Percentiles rank a stretch among this genome's conserved stretches.
Conservation (phyloP, 2,797 vertebrate species). For the Neosalanx taihuensis region DNA sequence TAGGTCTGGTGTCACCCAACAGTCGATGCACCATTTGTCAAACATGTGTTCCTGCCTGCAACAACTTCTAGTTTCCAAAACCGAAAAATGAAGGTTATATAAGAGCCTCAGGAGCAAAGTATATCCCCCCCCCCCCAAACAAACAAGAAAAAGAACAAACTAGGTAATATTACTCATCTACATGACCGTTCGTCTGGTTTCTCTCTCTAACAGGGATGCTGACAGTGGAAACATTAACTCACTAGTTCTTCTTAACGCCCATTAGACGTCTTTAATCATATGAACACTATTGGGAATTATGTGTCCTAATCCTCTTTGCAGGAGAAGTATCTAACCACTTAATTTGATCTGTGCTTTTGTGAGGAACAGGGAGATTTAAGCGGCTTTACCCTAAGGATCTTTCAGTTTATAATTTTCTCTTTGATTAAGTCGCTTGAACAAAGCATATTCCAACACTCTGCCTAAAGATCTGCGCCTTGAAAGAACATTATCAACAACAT, state of each 20-base stretch:
- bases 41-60: conserved; percentile 22
- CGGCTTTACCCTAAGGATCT: conserved; percentile 54
- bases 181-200: background rate
- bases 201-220: conserved; percentile 43
- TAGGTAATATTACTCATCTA: too few species aligned
- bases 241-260: conserved; percentile 46
- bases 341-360: conserved; percentile 68
- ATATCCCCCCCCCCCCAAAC: background rate
- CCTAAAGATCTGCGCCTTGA: conserved; percentile 11
- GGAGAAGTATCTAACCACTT: conserved; percentile 71
- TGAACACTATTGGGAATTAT: conserved; percentile 72
- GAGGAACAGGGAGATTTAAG: conserved; percentile 57
- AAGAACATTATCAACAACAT: conserved; percentile 15
- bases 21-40: conserved; percentile 57
- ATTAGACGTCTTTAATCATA: conserved; percentile 70
- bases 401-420: conserved; percentile 54
- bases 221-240: conserved; percentile 50
- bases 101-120: background rate
- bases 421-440: conserved; percentile 48
- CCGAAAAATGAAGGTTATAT: background rate
- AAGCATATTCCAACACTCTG: conserved; percentile 29
- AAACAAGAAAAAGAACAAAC: too few species aligned
- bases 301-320: conserved; percentile 70
- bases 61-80: conserved; percentile 1
- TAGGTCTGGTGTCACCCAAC: conserved; percentile 61